Evolutionary conservation across 2,113 vertebrate genomes (phyloP).

Genomic region (Anarrhichthys ocellatus): DNA sequence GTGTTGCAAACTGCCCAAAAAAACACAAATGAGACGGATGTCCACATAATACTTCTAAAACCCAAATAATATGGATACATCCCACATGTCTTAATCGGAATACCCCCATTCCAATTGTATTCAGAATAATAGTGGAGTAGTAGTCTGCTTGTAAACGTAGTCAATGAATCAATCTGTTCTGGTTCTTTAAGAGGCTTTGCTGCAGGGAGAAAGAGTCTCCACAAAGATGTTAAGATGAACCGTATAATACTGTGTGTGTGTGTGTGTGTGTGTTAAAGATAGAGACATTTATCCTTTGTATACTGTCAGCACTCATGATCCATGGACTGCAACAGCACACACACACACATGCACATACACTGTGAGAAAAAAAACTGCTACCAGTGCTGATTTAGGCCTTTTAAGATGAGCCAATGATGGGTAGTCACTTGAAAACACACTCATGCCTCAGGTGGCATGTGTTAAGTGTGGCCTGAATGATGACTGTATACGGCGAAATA

Average conservation of each 20-base stretch:
- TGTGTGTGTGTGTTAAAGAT: slow-evolving; percentile 24
- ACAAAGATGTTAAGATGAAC: slow-evolving; percentile 21
- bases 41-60: too few species aligned
- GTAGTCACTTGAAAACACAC: slow-evolving; percentile 48
- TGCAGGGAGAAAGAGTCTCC: not conserved
- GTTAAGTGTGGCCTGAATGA: slow-evolving; percentile 46
- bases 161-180: not conserved
- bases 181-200: slow-evolving; percentile 1
- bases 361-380: not conserved
- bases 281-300: slow-evolving; percentile 43
- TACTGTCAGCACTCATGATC: slow-evolving; percentile 38
- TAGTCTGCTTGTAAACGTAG: not conserved
- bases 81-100: too few species aligned
- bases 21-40: too few species aligned
- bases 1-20: too few species aligned
- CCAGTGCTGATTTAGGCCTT: slow-evolving; percentile 49
- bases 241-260: slow-evolving; percentile 3
- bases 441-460: slow-evolving; percentile 47
- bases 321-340: slow-evolving; percentile 3
- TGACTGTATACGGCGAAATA: slow-evolving; percentile 45
- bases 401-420: slow-evolving; percentile 29
- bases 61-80: too few species aligned
- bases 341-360: slow-evolving; percentile 3
- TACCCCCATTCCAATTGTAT: too few species aligned
- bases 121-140: not conserved